Evolutionary conservation across 2,113 vertebrate genomes (phyloP).

Genomic region (Syngnathoides biaculeatus): DNA sequence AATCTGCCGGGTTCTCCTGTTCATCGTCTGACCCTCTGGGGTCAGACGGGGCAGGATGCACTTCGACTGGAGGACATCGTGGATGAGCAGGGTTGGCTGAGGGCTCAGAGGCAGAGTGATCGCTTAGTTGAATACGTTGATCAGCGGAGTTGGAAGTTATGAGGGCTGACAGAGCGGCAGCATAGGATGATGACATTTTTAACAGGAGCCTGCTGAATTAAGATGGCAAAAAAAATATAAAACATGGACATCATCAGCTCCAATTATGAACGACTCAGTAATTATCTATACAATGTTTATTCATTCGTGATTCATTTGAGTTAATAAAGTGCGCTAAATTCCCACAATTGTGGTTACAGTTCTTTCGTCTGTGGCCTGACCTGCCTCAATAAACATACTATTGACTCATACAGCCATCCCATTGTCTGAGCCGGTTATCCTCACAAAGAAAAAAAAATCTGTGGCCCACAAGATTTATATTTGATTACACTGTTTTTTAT

Average conservation of each 20-base stretch:
- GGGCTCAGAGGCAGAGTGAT: neutral
- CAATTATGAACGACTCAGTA: too few species aligned
- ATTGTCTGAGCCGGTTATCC: too few species aligned
- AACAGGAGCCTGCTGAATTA: constrained; percentile 10
- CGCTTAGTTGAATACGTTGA: constrained; percentile 6
- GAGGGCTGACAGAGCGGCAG: constrained; percentile 59
- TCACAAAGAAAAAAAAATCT: too few species aligned
- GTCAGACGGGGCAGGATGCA: constrained; percentile 13
- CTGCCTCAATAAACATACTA: too few species aligned
- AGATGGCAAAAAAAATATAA: neutral
- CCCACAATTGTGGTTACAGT: too few species aligned
- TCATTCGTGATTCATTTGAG: too few species aligned
- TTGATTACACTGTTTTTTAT: too few species aligned
- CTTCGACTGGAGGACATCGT: constrained; percentile 1
- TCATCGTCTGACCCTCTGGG: constrained; percentile 44
- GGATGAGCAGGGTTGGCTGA: neutral
- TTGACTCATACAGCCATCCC: too few species aligned
- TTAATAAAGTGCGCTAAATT: too few species aligned
- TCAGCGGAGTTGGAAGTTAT: constrained; percentile 17
- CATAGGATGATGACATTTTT: constrained; percentile 66
- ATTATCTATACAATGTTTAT: too few species aligned
- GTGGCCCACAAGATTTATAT: too few species aligned
- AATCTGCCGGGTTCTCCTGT: constrained; percentile 68
- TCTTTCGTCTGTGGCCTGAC: too few species aligned
- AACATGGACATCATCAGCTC: neutral